Percentiles rank a stretch among this genome's conserved stretches.
Conservation (phyloP, 2,113 vertebrate species). For the Vireo altiloquus region DNA sequence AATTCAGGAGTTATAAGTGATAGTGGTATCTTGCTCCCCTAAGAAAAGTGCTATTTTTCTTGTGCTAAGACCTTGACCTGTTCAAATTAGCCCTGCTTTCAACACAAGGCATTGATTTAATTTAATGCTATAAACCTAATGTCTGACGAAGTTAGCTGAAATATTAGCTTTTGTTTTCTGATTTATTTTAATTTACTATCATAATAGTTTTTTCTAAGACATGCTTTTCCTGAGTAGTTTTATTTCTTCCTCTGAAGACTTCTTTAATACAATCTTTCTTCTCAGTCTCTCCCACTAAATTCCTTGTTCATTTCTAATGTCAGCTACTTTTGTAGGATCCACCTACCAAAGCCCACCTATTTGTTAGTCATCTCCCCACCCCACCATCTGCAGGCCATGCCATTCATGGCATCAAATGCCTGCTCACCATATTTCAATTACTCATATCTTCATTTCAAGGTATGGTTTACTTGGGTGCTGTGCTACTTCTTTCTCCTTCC, state of each 20-base stretch:
- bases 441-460: not conserved
- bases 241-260: not conserved
- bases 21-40: not conserved
- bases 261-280: not conserved
- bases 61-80: not conserved
- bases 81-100: not conserved
- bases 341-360: slow-evolving; percentile 13
- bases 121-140: not conserved
- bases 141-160: not conserved
- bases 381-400: slow-evolving; percentile 1
- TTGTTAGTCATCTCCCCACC: slow-evolving; percentile 11
- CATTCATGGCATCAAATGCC: not conserved
- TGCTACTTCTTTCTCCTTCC: not conserved
- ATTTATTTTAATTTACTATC: not conserved
- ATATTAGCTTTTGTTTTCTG: not conserved
- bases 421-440: not conserved
- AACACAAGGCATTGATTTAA: not conserved
- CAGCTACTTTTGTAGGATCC: not conserved
- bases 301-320: not conserved
- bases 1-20: not conserved
- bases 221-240: not conserved
- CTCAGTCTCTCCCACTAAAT: not conserved
- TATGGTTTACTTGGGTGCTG: not conserved
- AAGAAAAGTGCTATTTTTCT: not conserved
- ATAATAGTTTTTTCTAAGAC: not conserved